Evolutionary conservation across 1,140 invertebrate species (phyloP).

Genomic region (Anthonomus grandis): DNA sequence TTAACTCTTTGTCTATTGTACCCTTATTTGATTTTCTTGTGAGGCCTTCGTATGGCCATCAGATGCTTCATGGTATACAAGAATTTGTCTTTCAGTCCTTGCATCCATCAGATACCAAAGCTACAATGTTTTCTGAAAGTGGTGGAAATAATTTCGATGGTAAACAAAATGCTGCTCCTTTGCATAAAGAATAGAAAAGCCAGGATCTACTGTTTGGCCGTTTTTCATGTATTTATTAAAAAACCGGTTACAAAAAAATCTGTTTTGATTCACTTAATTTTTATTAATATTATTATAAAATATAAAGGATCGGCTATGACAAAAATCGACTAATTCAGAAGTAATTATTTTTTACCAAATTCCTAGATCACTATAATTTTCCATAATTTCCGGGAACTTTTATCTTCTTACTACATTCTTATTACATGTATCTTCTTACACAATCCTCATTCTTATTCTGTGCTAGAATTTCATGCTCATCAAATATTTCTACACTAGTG

Average conservation of each 20-base stretch:
- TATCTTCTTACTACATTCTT: neutral
- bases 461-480: neutral
- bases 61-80: neutral
- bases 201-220: neutral
- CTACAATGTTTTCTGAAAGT: neutral
- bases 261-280: neutral
- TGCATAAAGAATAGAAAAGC: no score
- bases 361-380: neutral
- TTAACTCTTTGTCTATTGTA: slow-evolving; percentile 2
- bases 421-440: neutral
- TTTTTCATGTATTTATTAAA: neutral
- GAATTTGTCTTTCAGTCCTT: neutral
- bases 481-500: neutral
- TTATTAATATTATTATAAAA: no score
- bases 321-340: neutral
- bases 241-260: neutral
- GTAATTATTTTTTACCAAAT: neutral
- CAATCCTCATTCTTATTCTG: neutral
- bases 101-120: neutral
- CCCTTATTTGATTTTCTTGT: slow-evolving; percentile 1
- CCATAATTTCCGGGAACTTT: neutral
- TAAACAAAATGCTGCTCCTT: neutral
- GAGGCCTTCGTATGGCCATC: neutral
- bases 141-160: neutral
- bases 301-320: no score